Base-by-base conservation (phyloP, 2,888 invertebrate species). In the Ennomos erosarius region DNA sequence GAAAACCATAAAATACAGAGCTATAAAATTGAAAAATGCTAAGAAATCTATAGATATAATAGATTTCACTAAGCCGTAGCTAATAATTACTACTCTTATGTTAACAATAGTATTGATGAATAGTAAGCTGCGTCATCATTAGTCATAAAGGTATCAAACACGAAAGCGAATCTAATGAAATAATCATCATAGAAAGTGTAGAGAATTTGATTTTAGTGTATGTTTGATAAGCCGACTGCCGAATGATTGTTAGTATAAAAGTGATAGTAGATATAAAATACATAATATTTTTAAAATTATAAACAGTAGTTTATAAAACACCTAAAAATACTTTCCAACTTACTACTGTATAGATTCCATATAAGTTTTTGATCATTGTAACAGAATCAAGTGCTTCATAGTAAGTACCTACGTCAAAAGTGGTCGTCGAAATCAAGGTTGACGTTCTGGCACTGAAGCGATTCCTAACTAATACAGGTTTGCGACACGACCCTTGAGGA, bases 111-210 rank as follows among this genome's bases (percentile, higher is more conserved):
- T 38, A 55, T 26, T 47, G 51, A 60, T 55, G 59, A 43, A 64
- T 59, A 62, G 62, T 46, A 59, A 60, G 69, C 73, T 65, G 67
- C 73, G 73, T 81, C 78, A 82, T 82, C 79, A 78, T 70, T 74
- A 76, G 74, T 75, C 75, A 80, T 73, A 83, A 79, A 82, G 79
- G 76, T 81, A 78, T 71, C 72, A 64, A 58, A 55, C 57, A 83
- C 70, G 88, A 88, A 88, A 90, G 89, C 86, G 88, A 87, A 83
- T 75, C 87, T 80, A 87, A 88, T 81, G 72, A 77, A 77, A 78
- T 78, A 79, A 85, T 86, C 79, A 85, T 78, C 71, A 75, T 85
- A 84, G 88, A 89, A 89, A 89, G 88, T 86, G 84, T 84, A 78
- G 67, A 74, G 76, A 88, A 88, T 86, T 55, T 80, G 82, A 81